Percentiles rank a stretch among this genome's conserved stretches.
phyloP scores from a whole-genome alignment of 1,140 invertebrate genomes.

The Caenorhabditis elegans region WBcel235 BX284606.5:6700001-6700500 shows the following conservation, averaged over 20 bases:
- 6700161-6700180: slow-evolving; percentile 44
- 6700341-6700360: slow-evolving; percentile 39
- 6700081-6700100: slow-evolving; percentile 46
- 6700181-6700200: no score
- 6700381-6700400: slow-evolving; percentile 3
- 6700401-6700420: background rate
- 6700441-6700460: slow-evolving; percentile 45
- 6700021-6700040: slow-evolving; percentile 47
- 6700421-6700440: slow-evolving; percentile 21
- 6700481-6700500: slow-evolving; percentile 43
- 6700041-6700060: slow-evolving; percentile 51
- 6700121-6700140: slow-evolving; percentile 40
- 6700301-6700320: slow-evolving; percentile 49
- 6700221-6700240: background rate
- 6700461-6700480: slow-evolving; percentile 36
- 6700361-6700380: slow-evolving; percentile 47
- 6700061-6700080: slow-evolving; percentile 49
- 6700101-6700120: slow-evolving; percentile 45
- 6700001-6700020: slow-evolving; percentile 52
- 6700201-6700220: no score
- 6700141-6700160: slow-evolving; percentile 46
- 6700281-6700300: slow-evolving; percentile 42
- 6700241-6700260: no score
- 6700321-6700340: slow-evolving; percentile 34
- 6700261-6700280: no score